These are phyloP conservation scores for Camponotus fellah DNA, from an alignment of 2,888 invertebrate species.

Conservation along the genomic window DNA sequence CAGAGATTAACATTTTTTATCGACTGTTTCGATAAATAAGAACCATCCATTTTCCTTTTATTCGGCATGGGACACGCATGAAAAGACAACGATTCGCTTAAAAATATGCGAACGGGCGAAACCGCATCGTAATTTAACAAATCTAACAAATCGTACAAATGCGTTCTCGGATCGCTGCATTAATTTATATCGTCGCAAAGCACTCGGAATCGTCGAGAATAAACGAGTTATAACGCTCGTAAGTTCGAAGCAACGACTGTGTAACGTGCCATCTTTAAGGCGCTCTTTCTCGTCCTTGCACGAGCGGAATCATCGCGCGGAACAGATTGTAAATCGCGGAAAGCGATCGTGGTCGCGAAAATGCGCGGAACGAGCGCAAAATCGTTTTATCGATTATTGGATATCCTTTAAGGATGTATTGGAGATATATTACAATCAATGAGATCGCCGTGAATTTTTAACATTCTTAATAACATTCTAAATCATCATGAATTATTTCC, in stretches of 20 bases:
- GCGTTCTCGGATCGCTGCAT: not conserved
- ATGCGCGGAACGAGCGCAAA: not conserved
- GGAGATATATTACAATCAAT: too few species aligned
- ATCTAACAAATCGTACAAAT: constrained; percentile 5
- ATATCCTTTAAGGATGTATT: too few species aligned
- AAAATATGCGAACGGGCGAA: not conserved
- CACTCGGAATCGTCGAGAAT: not conserved
- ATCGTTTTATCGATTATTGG: constrained; percentile 21
- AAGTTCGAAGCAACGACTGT: not conserved
- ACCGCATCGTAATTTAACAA: not conserved
- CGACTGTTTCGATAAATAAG: constrained; percentile 31
- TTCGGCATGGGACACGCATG: not conserved
- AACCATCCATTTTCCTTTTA: not conserved
- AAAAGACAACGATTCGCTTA: constrained; percentile 8
- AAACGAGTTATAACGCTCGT: constrained; percentile 25
- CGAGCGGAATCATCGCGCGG: not conserved
- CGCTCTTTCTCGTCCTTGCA: not conserved
- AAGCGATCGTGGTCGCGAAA: constrained; percentile 8
- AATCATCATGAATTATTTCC: too few species aligned
- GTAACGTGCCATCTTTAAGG: not conserved
- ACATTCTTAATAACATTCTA: too few species aligned
- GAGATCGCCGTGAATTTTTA: too few species aligned
- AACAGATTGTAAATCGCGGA: constrained; percentile 20
- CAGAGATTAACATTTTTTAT: constrained; percentile 21
- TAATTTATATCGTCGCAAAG: constrained; percentile 35